Evolutionary conservation across 2,113 vertebrate genomes (phyloP).

Genomic region (Sterrhoptilus dennistouni): DNA sequence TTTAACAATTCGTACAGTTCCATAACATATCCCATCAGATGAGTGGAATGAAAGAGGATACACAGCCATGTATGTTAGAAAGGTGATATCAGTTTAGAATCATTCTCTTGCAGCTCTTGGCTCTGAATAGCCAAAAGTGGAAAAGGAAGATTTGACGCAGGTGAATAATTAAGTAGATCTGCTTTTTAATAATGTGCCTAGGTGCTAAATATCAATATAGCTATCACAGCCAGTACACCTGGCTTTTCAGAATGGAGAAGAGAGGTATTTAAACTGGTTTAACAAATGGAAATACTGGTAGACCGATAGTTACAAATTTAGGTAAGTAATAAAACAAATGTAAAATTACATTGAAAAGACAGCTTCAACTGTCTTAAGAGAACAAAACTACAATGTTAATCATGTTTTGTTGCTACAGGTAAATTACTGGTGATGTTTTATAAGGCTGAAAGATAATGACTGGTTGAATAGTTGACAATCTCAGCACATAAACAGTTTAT

Average conservation of each 20-base stretch:
- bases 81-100: neutral
- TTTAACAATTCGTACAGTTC: neutral
- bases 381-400: neutral
- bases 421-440: neutral
- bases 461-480: neutral
- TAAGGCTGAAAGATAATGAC: neutral
- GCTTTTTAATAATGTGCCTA: neutral
- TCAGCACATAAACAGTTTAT: neutral
- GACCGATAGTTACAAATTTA: neutral
- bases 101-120: neutral
- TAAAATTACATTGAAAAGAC: neutral
- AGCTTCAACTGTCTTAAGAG: neutral
- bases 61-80: neutral
- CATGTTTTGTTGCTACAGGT: neutral
- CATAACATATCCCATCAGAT: neutral
- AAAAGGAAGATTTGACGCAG: neutral
- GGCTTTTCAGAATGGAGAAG: neutral
- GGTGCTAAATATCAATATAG: neutral
- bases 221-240: accelerated
- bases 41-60: neutral
- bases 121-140: neutral
- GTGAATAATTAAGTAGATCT: neutral
- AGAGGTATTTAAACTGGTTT: neutral
- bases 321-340: neutral
- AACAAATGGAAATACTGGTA: neutral